These are phyloP conservation scores for Hippopotamus amphibius DNA, from an alignment of 2,113 vertebrate genomes.

Conservation along the genomic window DNA sequence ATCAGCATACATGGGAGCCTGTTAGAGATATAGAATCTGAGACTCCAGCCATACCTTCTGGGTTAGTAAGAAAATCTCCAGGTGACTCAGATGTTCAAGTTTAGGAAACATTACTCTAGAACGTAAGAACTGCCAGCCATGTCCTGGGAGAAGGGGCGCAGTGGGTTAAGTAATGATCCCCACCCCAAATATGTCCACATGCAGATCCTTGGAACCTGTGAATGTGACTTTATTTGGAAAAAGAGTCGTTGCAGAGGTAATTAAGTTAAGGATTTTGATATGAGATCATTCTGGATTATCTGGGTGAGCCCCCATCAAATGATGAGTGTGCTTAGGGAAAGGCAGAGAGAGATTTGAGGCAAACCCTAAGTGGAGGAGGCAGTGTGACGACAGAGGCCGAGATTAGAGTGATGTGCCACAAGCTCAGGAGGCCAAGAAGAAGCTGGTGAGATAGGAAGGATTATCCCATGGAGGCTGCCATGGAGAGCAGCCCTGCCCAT, in stretches of 20 bases:
- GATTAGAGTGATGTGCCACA: not conserved
- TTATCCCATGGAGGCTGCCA: not conserved
- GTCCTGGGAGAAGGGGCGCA: too few species aligned
- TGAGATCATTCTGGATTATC: not conserved
- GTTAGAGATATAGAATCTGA: not conserved
- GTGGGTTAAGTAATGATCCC: too few species aligned
- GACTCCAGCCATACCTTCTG: too few species aligned
- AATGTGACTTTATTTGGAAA: too few species aligned
- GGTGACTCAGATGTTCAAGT: too few species aligned
- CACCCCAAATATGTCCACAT: too few species aligned
- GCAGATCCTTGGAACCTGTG: too few species aligned
- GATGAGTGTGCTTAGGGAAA: not conserved
- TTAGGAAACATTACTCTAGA: too few species aligned
- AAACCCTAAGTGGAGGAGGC: not conserved
- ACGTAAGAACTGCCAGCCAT: too few species aligned
- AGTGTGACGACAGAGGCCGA: not conserved
- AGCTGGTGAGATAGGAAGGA: not conserved
- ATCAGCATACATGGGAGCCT: not conserved
- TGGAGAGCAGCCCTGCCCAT: too few species aligned
- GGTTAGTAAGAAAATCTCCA: not conserved
- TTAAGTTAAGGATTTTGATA: not conserved
- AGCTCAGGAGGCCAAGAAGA: not conserved
- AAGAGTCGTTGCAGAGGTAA: not conserved
- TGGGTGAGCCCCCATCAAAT: not conserved
- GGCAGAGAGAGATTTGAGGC: not conserved